These are phyloP conservation scores for Lytechinus pictus DNA, from an alignment of 35 echinoderm and acorn worm genomes.

Conservation along the genomic window DNA sequence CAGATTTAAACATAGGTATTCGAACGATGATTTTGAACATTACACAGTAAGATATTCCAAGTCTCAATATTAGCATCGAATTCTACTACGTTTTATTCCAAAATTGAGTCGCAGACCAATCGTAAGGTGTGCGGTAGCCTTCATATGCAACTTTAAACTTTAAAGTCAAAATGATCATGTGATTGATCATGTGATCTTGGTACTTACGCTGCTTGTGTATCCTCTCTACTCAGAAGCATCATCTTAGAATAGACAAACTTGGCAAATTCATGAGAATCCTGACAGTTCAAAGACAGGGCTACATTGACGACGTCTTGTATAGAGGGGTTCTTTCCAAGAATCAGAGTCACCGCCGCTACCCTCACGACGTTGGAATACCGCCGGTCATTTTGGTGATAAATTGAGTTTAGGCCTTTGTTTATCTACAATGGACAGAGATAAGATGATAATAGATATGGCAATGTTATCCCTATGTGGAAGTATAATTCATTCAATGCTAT, in stretches of 20 bases:
- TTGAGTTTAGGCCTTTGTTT: slow-evolving; percentile 68
- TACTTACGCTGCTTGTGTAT: slow-evolving; percentile 72
- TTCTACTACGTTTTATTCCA: no score
- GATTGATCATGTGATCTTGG: background rate
- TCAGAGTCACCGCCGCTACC: slow-evolving; percentile 58
- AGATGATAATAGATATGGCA: background rate
- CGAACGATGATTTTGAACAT: no score
- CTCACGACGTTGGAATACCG: slow-evolving; percentile 77
- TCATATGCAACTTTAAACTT: no score
- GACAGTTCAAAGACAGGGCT: slow-evolving; percentile 60
- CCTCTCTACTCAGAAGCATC: slow-evolving; percentile 56
- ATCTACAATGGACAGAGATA: slow-evolving; percentile 55
- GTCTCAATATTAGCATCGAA: no score
- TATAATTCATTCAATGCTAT: no score
- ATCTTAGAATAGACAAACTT: slow-evolving; percentile 83
- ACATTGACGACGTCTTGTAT: slow-evolving; percentile 83
- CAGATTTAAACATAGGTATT: no score
- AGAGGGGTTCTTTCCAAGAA: slow-evolving; percentile 82
- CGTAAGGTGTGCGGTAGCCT: no score
- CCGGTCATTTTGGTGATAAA: slow-evolving; percentile 81
- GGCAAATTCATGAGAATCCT: slow-evolving; percentile 69
- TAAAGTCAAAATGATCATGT: background rate
- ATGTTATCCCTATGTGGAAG: no score
- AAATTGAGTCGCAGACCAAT: no score
- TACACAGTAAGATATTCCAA: no score